Evolutionary conservation across 1,140 invertebrate species (phyloP).

Genomic region (Leptinotarsa defecta): DNA sequence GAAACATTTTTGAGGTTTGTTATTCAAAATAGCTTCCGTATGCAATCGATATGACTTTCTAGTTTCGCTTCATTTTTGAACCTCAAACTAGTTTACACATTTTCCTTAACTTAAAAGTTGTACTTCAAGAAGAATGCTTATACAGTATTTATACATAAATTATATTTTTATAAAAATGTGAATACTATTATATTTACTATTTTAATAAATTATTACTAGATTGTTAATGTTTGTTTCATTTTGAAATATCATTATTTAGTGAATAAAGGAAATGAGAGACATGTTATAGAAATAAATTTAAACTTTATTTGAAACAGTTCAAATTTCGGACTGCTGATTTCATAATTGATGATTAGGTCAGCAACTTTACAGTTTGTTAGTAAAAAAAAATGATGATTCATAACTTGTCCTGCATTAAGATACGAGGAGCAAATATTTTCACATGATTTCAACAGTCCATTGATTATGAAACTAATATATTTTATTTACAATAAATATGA

Average conservation of each 20-base stretch:
- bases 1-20: no score
- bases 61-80: no score
- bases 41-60: no score
- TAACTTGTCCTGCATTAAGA: no score
- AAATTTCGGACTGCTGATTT: no score
- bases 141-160: conserved; percentile 15
- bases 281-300: conserved; percentile 7
- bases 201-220: conserved; percentile 25
- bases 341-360: no score
- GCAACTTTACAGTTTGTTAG: no score
- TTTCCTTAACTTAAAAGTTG: conserved; percentile 2
- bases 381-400: no score
- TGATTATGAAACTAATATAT: not conserved
- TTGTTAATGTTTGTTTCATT: conserved; percentile 6
- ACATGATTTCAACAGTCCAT: not conserved
- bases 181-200: conserved; percentile 20
- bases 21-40: no score
- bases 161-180: conserved; percentile 25
- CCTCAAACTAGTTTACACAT: no score
- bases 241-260: not conserved
- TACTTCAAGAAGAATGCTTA: conserved; percentile 12
- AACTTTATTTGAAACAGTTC: not conserved
- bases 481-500: conserved; percentile 29
- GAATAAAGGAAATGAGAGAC: not conserved
- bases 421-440: not conserved